Conservation (phyloP, 2,888 invertebrate species). For the Callosobruchus maculatus region DNA sequence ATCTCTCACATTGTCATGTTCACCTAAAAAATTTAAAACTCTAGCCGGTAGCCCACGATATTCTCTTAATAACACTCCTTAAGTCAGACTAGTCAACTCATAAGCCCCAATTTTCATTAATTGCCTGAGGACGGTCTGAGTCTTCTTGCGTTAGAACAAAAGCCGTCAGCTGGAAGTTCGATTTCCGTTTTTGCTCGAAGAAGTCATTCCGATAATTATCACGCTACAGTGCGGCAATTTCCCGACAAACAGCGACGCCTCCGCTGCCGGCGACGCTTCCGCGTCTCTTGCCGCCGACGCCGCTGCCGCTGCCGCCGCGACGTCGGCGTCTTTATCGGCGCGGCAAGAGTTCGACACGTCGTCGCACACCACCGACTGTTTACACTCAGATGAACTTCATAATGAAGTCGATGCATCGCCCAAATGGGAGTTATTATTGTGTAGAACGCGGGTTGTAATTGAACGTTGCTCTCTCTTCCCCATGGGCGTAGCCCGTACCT, state of each 20-base stretch:
- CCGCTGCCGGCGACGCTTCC: neutral
- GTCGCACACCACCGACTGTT: conserved; percentile 18
- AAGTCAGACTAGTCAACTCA: neutral
- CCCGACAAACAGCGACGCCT: neutral
- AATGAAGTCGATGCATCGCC: conserved; percentile 15
- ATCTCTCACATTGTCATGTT: too few species aligned
- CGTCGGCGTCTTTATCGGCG: neutral
- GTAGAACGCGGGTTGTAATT: neutral
- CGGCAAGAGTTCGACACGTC: conserved; percentile 3
- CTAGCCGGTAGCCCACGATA: too few species aligned
- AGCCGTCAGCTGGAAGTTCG: neutral
- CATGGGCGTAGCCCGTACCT: neutral
- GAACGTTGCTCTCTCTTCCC: neutral
- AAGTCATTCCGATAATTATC: neutral
- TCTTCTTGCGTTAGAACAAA: neutral
- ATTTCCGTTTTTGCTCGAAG: neutral
- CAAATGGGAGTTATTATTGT: neutral
- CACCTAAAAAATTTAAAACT: too few species aligned
- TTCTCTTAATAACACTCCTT: too few species aligned
- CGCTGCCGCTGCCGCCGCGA: neutral
- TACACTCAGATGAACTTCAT: conserved; percentile 17
- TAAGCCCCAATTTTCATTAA: neutral
- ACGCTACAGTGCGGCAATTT: neutral
- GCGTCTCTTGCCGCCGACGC: neutral
- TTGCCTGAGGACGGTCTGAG: neutral